These are phyloP conservation scores for Clarias fuscus DNA, from an alignment of 2,797 vertebrate genomes.

Conservation along the genomic window DNA sequence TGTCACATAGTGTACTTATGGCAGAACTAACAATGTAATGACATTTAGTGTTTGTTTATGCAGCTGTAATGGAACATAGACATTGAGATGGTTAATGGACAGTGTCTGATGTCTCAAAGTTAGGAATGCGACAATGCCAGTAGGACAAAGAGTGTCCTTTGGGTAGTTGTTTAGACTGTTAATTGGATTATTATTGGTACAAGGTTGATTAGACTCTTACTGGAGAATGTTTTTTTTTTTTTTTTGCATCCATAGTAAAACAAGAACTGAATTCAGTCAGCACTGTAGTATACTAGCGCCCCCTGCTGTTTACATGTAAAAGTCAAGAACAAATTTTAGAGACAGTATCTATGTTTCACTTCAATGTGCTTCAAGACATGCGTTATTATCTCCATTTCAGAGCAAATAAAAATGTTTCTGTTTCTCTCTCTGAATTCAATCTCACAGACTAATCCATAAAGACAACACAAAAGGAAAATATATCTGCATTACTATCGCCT, in stretches of 20 bases:
- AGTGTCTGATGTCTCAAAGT: conserved; percentile 40
- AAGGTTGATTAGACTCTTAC: conserved; percentile 36
- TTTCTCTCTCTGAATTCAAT: conserved; percentile 16
- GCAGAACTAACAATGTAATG: conserved; percentile 44
- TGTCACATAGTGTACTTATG: conserved; percentile 24
- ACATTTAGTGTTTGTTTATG: conserved; percentile 31
- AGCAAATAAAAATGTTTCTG: conserved; percentile 25
- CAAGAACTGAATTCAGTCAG: conserved; percentile 22
- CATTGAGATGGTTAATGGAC: conserved; percentile 39
- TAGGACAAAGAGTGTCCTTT: conserved; percentile 35
- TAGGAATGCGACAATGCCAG: conserved; percentile 30
- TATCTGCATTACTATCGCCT: conserved; percentile 26
- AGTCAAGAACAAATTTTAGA: background rate
- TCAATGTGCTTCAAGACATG: conserved; percentile 17
- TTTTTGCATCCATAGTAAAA: conserved; percentile 19
- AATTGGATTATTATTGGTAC: conserved; percentile 28
- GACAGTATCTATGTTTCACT: conserved; percentile 31
- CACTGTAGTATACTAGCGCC: conserved; percentile 28
- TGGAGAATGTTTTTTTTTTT: conserved; percentile 13
- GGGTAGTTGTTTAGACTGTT: conserved; percentile 34
- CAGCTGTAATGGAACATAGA: conserved; percentile 18
- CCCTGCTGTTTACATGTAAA: background rate
- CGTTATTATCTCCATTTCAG: conserved; percentile 4
- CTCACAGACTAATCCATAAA: conserved; percentile 12
- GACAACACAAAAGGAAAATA: conserved; percentile 20